phyloP scores from a whole-genome alignment of 2,797 vertebrate genomes.

The Sebastes kiyomatsui region DNA sequence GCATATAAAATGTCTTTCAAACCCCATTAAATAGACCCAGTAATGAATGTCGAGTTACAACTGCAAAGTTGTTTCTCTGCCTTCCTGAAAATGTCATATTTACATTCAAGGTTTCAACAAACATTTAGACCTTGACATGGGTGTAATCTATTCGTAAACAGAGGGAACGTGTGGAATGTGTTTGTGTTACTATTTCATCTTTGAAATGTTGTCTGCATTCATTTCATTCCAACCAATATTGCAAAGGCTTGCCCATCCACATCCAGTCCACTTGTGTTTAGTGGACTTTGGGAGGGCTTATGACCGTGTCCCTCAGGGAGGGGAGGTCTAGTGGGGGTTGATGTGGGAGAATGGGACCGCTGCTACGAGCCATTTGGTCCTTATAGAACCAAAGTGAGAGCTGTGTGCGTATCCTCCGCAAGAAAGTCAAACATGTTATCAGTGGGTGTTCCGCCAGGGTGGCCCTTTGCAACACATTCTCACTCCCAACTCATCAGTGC shows the following conservation, averaged over 20 bases:
- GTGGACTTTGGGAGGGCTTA: background rate
- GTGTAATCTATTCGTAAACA: background rate
- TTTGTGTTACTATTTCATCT: background rate
- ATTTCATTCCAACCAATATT: background rate
- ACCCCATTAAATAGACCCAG: constrained; percentile 8
- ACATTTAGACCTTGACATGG: background rate
- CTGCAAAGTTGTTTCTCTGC: background rate
- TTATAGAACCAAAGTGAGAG: background rate
- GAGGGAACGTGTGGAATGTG: background rate
- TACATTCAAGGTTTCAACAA: background rate
- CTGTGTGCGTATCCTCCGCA: background rate
- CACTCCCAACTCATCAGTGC: too few relatives aligned
- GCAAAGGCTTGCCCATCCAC: background rate
- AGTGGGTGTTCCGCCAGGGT: background rate
- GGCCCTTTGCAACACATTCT: background rate
- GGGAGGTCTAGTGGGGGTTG: background rate
- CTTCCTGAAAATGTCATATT: background rate
- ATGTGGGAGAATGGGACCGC: background rate
- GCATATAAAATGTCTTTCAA: constrained; percentile 8
- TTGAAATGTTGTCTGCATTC: background rate
- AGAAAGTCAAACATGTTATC: background rate
- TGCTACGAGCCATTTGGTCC: background rate
- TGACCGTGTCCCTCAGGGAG: too few relatives aligned
- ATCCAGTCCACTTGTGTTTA: background rate
- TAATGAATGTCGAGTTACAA: constrained; percentile 17